A percentile compares a stretch with the other conserved stretches of the same genome.
These are phyloP conservation scores for Atethmia centrago DNA, from an alignment of 2,888 invertebrate genomes.

Conservation along the genomic window DNA sequence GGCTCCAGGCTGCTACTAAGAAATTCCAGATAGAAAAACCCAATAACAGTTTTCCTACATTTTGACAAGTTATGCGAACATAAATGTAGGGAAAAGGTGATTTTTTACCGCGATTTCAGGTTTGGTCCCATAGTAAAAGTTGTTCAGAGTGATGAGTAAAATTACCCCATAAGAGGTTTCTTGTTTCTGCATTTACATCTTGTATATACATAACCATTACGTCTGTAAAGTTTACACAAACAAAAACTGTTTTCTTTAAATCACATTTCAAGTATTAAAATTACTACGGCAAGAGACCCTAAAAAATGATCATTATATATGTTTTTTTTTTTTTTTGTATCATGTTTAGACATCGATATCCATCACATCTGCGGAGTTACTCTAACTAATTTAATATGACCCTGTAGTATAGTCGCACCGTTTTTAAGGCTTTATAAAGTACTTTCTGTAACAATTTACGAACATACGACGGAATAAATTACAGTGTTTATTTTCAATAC, in stretches of 20 bases:
- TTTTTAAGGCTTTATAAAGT: not conserved
- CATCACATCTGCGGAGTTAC: not conserved
- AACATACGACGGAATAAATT: not conserved
- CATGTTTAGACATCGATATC: not conserved
- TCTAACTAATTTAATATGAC: not conserved
- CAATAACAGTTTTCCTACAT: too few relatives aligned
- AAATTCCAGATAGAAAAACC: too few relatives aligned
- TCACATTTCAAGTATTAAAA: not conserved
- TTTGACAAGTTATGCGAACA: too few relatives aligned
- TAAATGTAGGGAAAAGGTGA: too few relatives aligned
- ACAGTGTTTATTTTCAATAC: constrained; percentile 20
- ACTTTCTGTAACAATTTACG: not conserved
- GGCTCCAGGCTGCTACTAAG: too few relatives aligned
- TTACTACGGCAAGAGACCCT: not conserved
- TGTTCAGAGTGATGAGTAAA: too few relatives aligned
- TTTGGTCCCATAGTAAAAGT: too few relatives aligned
- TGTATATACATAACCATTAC: not conserved
- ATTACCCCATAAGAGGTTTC: too few relatives aligned
- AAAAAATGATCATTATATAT: too few relatives aligned
- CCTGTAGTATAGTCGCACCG: not conserved
- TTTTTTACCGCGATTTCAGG: too few relatives aligned
- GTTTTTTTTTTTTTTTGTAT: not conserved
- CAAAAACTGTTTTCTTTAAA: not conserved
- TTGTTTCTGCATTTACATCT: too few relatives aligned
- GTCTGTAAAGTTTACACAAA: not conserved